These are phyloP conservation scores for zebrafish (Danio rerio) DNA, from an alignment of 2,113 vertebrate species.

Conservation along the genomic window DNA sequence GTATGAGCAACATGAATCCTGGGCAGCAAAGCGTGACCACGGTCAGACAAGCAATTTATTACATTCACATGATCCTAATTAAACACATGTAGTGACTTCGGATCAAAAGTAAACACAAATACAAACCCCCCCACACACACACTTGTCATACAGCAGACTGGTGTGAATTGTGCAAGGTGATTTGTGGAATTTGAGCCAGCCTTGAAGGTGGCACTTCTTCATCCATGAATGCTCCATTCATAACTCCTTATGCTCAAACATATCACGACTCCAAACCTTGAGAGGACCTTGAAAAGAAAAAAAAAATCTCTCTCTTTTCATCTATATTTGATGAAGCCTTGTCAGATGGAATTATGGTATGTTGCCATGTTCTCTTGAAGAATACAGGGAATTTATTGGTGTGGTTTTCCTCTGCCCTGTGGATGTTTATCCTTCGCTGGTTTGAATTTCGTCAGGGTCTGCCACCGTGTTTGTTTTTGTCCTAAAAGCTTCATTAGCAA, in stretches of 20 bases:
- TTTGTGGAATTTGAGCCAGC: neutral
- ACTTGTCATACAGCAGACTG: conserved; percentile 5
- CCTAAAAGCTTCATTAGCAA: conserved; percentile 43
- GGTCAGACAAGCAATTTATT: neutral
- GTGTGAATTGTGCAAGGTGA: conserved; percentile 14
- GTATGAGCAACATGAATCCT: neutral
- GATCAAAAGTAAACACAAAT: conserved; percentile 3
- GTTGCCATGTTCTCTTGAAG: conserved; percentile 1
- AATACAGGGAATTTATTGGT: conserved; percentile 23
- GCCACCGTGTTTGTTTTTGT: neutral
- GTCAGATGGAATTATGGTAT: conserved; percentile 32
- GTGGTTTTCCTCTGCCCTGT: conserved; percentile 12
- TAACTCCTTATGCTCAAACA: conserved; percentile 37
- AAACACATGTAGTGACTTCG: conserved; percentile 23
- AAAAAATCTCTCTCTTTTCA: conserved; percentile 11
- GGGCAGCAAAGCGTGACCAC: neutral
- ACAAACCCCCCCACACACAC: conserved; percentile 15
- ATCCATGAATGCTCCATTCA: conserved; percentile 37
- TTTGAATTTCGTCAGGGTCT: conserved; percentile 17
- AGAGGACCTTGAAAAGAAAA: conserved; percentile 30
- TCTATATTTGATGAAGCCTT: conserved; percentile 35
- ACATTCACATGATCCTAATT: conserved; percentile 17
- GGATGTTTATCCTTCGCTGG: conserved; percentile 34
- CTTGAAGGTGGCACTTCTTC: conserved; percentile 29
- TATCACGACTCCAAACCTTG: conserved; percentile 11